Percentiles rank a stretch among this genome's conserved stretches.
phyloP scores from a whole-genome alignment of 2,113 vertebrate genomes.

The Myxocyprinus asiaticus region DNA sequence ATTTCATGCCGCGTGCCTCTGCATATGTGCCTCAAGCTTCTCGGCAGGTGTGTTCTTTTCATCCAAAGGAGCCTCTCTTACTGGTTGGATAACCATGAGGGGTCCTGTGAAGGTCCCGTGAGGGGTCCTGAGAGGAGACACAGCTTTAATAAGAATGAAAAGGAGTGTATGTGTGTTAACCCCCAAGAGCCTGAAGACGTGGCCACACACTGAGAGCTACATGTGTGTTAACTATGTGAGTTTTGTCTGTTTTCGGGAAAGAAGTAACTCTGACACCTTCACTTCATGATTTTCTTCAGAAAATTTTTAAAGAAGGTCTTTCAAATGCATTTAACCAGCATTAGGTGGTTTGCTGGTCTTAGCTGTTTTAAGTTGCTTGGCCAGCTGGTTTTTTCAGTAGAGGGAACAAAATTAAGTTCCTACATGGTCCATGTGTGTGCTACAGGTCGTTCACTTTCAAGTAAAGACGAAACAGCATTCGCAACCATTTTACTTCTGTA shows the following conservation, averaged over 20 bases:
- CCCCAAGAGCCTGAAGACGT: constrained; percentile 63
- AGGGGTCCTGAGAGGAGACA: constrained; percentile 56
- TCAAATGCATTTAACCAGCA: background rate
- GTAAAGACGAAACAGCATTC: too few relatives aligned
- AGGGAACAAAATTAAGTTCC: constrained; percentile 3
- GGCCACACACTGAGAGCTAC: constrained; percentile 59
- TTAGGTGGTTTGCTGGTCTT: background rate
- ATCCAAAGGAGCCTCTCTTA: constrained; percentile 54
- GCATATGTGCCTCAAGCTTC: constrained; percentile 61
- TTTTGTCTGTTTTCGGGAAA: constrained; percentile 28
- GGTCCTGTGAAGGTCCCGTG: constrained; percentile 60
- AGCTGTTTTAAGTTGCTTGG: too few relatives aligned
- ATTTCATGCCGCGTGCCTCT: constrained; percentile 35
- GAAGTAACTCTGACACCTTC: constrained; percentile 2
- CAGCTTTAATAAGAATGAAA: constrained; percentile 71
- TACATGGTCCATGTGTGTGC: too few relatives aligned
- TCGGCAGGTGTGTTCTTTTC: constrained; percentile 76
- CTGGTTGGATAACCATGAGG: constrained; percentile 36
- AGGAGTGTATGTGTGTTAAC: constrained; percentile 57
- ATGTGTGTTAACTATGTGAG: constrained; percentile 9
- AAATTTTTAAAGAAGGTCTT: constrained; percentile 26
- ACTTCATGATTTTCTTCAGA: background rate
- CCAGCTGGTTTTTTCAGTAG: too few relatives aligned
- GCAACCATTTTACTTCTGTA: too few relatives aligned
- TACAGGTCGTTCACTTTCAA: background rate